Evolutionary conservation across 2,888 invertebrate species (phyloP).

Genomic region (Augiades crinisus): DNA sequence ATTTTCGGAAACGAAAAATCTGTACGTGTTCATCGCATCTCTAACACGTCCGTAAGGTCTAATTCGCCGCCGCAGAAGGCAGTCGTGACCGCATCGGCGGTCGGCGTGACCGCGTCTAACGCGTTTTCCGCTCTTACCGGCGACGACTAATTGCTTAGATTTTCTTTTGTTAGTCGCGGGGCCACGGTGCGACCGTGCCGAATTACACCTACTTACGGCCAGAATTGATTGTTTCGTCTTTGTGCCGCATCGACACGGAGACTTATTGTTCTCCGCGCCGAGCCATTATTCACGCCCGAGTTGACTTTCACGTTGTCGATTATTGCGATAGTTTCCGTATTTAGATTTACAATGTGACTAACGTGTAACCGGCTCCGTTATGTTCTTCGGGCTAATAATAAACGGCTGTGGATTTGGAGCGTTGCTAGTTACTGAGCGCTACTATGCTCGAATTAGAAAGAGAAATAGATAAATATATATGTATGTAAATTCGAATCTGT

Average conservation of each 20-base stretch:
- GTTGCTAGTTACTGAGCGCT: too few species aligned
- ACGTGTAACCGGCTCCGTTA: conserved; percentile 25
- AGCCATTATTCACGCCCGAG: conserved; percentile 71
- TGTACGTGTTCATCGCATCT: conserved; percentile 1
- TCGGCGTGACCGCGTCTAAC: conserved; percentile 76
- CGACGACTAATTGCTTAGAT: conserved; percentile 81
- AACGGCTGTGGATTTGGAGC: neutral
- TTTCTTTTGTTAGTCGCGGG: conserved; percentile 81
- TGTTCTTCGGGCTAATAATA: conserved; percentile 6
- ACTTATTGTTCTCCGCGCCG: conserved; percentile 71
- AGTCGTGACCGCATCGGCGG: conserved; percentile 56
- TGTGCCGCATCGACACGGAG: conserved; percentile 78
- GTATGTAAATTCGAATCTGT: neutral
- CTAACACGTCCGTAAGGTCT: conserved; percentile 35
- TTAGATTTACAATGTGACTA: conserved; percentile 46
- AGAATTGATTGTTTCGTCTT: conserved; percentile 81
- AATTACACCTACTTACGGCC: conserved; percentile 78
- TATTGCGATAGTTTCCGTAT: conserved; percentile 69
- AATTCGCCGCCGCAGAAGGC: conserved; percentile 33
- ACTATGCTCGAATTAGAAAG: too few species aligned
- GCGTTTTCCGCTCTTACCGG: conserved; percentile 80
- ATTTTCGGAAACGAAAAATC: too few species aligned
- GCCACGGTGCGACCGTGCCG: conserved; percentile 73
- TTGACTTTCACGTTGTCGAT: conserved; percentile 72
- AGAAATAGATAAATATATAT: neutral